phyloP scores from a whole-genome alignment of 2,113 vertebrate genomes.

The Pseudorasbora parva region DNA sequence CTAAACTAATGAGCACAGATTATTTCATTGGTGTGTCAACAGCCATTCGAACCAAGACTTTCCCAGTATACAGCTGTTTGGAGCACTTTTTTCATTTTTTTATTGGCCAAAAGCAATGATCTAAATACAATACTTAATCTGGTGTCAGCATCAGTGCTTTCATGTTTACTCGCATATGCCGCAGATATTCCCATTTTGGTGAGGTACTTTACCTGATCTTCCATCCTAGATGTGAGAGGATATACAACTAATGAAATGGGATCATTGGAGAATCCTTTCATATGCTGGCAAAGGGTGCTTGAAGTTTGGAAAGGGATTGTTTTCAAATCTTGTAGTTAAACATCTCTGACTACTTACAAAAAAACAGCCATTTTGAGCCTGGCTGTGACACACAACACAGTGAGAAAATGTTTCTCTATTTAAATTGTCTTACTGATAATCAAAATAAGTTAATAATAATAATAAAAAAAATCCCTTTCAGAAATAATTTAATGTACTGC shows the following conservation, averaged over 20 bases:
- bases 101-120: not conserved
- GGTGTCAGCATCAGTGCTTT: not conserved
- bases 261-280: not conserved
- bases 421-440: not conserved
- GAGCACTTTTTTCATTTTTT: not conserved
- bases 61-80: not conserved
- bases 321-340: not conserved
- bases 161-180: not conserved
- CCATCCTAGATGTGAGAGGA: constrained; percentile 5
- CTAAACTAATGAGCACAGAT: not conserved
- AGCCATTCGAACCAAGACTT: not conserved
- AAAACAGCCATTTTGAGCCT: not conserved
- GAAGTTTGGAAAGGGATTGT: not conserved
- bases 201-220: not conserved
- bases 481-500: not conserved
- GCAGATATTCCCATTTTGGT: not conserved
- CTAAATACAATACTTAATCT: not conserved
- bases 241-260: not conserved
- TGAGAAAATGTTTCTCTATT: not conserved
- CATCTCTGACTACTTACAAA: not conserved
- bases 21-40: not conserved
- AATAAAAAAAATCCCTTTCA: not conserved
- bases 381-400: not conserved
- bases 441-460: no score
- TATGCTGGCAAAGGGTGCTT: not conserved